Evolutionary conservation across 2,113 vertebrate genomes (phyloP).

Genomic region (Marmota flaviventris): DNA sequence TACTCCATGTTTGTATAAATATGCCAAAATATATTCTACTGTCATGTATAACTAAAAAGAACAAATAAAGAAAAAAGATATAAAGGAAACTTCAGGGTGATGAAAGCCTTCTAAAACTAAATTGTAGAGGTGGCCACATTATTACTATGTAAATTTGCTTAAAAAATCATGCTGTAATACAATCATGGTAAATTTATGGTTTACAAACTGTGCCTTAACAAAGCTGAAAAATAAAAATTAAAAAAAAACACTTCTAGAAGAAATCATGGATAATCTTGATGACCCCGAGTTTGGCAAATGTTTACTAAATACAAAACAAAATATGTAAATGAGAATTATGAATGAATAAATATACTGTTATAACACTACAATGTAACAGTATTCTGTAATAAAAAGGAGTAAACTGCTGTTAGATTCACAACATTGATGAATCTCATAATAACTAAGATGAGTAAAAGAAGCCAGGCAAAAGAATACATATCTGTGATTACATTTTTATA

Average conservation of each 20-base stretch:
- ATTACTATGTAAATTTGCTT: background rate
- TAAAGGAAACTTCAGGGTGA: background rate
- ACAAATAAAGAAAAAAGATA: background rate
- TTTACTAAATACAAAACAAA: background rate
- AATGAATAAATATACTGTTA: background rate
- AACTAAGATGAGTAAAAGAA: conserved; percentile 19
- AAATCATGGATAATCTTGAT: background rate
- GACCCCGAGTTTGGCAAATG: background rate
- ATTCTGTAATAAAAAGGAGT: background rate
- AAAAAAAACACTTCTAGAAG: background rate
- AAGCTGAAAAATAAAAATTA: background rate
- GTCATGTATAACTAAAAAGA: too few relatives aligned
- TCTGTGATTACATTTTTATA: background rate
- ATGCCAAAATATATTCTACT: too few relatives aligned
- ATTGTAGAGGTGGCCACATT: background rate
- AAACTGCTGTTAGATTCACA: background rate
- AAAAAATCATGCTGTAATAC: background rate
- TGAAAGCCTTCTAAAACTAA: background rate
- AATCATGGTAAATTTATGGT: background rate
- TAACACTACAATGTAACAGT: background rate
- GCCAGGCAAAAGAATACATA: background rate
- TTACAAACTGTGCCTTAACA: background rate
- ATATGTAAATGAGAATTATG: background rate
- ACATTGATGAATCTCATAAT: background rate
- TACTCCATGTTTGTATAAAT: background rate